Conservation (phyloP, 2,113 vertebrate species). For the Eretmochelys imbricata region DNA sequence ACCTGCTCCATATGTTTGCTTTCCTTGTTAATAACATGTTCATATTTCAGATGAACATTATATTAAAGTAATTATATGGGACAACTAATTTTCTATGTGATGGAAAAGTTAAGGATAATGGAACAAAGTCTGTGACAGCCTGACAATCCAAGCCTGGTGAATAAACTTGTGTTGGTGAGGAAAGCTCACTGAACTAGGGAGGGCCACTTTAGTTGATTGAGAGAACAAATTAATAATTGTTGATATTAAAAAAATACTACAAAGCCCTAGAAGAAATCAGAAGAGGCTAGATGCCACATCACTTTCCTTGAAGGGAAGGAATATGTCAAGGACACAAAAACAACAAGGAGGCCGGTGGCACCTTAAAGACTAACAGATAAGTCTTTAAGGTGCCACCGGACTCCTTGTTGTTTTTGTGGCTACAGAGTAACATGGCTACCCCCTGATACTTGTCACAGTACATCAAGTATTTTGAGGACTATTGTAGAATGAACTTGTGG, state of each 20-base stretch:
- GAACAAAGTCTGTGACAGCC: not conserved
- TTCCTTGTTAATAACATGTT: conserved; percentile 71
- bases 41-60: conserved; percentile 62
- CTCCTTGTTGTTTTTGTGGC: no score
- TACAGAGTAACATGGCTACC: no score
- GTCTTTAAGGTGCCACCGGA: no score
- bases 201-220: not conserved
- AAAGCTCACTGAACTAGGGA: not conserved
- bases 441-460: not conserved
- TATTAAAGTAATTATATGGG: conserved; percentile 77
- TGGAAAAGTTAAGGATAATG: conserved; percentile 40
- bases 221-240: not conserved
- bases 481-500: not conserved
- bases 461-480: not conserved
- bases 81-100: conserved; percentile 79
- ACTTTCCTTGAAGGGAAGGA: not conserved
- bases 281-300: conserved; percentile 13
- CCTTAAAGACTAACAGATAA: no score
- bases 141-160: not conserved
- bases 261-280: not conserved
- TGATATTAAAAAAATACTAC: not conserved
- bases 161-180: not conserved
- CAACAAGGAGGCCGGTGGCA: no score
- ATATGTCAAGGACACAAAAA: not conserved
- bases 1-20: conserved; percentile 73